Base-by-base conservation (phyloP, 2,113 vertebrate genomes). In the Galemys pyrenaicus region DNA sequence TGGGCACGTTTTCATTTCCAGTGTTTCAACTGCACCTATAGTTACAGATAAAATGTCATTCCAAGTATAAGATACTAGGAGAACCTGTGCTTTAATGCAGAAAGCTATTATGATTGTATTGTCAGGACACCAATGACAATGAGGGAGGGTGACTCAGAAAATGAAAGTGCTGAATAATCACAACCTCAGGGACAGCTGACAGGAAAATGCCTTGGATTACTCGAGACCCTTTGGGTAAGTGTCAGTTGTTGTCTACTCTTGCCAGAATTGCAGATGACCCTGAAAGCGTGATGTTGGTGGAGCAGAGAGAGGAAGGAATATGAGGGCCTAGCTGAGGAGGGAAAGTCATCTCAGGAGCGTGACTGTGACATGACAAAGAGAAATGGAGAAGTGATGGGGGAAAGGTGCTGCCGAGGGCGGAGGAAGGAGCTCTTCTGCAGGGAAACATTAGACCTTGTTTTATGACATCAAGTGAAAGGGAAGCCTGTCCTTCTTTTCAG, bases 381-480 rank as follows among this genome's bases (percentile, higher is more conserved):
- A 30, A 8, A 9, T 13, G 9, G 20, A n/a, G 24, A 65, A 28
- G 41, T 6, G 8, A 4, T 22, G 19, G n/a, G 30, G 56, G 39
- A 24, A 20, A 7, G 0, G 3, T 2, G 12, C 3, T 10, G 2
- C 2, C 4, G 2, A 28, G 28, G 28, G 2, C 1, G 3, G 2
- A 28, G 28, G 35, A 15, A 56, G 51, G 20, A 2, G 4, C 24
- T 5, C 79, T 54, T 46, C 17, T 2, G 15, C 9, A 16, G 64
- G 4, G 64, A 37, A 19, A 68, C 9, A 20, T 41, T 17, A 78
- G 46, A 65, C 13, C 5, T 35, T 54, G 5, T 9, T 51, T 51
- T 51, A 51, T 22, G 54, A 56, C 54, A 56, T 56, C 54, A 56
- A 20, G 3, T 65, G 64, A n/a, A 65, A 65, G 24, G 28, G 60